These are phyloP conservation scores for Zaprionus camerounensis DNA, from an alignment of 1,140 invertebrate genomes.

Conservation along the genomic window DNA sequence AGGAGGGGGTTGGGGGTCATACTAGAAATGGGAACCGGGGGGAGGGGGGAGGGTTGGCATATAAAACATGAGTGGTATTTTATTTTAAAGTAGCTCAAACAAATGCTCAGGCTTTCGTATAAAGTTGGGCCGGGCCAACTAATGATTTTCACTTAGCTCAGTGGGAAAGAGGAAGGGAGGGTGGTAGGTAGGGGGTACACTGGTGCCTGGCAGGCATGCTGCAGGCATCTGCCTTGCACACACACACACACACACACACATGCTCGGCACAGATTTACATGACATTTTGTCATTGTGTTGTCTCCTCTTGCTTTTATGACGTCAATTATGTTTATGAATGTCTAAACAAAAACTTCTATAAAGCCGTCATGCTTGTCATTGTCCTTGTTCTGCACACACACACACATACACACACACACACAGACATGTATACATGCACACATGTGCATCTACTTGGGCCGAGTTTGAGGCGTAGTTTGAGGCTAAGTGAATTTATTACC, in stretches of 20 bases:
- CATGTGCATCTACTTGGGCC: background rate
- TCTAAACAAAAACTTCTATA: conserved; percentile 80
- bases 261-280: conserved; percentile 75
- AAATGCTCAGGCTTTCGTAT: conserved; percentile 75
- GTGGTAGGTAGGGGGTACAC: background rate
- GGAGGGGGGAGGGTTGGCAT: conserved; percentile 3
- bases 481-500: conserved; percentile 82
- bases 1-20: background rate
- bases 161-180: background rate
- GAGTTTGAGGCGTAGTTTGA: conserved; percentile 58
- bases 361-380: conserved; percentile 60
- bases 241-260: conserved; percentile 24
- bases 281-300: conserved; percentile 78
- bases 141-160: conserved; percentile 74
- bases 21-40: background rate
- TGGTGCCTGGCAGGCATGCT: conserved; percentile 1
- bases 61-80: conserved; percentile 79
- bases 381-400: conserved; percentile 40
- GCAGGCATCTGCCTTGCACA: background rate
- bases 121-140: conserved; percentile 64
- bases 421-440: background rate
- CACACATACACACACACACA: conserved; percentile 1
- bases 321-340: conserved; percentile 83
- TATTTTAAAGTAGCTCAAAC: conserved; percentile 77
- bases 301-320: conserved; percentile 70